Conservation (phyloP, 2,113 vertebrate species). For the Triplophysa dalaica region DNA sequence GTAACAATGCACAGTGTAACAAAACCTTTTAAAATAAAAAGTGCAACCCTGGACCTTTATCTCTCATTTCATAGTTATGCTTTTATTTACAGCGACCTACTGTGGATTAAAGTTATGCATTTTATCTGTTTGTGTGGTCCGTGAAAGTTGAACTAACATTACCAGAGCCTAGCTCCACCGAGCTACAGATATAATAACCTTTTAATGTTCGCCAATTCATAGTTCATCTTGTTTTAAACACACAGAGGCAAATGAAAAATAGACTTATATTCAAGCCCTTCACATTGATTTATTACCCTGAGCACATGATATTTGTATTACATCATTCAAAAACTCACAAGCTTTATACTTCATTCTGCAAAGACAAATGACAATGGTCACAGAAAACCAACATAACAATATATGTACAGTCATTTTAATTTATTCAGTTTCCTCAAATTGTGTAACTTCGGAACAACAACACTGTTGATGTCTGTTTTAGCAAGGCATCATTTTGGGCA, state of each 20-base stretch:
- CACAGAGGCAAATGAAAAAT: not conserved
- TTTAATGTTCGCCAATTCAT: too few relatives aligned
- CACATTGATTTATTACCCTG: slow-evolving; percentile 47
- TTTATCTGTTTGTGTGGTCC: too few relatives aligned
- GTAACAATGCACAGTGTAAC: too few relatives aligned
- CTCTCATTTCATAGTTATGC: too few relatives aligned
- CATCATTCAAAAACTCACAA: slow-evolving; percentile 29
- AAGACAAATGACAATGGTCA: slow-evolving; percentile 19
- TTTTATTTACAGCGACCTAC: too few relatives aligned
- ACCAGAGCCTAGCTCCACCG: not conserved
- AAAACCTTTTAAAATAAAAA: too few relatives aligned
- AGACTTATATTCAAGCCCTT: slow-evolving; percentile 45
- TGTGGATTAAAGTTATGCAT: too few relatives aligned
- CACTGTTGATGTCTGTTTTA: not conserved
- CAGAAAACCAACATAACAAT: slow-evolving; percentile 27
- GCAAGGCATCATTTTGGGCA: not conserved
- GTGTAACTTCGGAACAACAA: not conserved
- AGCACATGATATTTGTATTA: slow-evolving; percentile 39
- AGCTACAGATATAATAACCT: too few relatives aligned
- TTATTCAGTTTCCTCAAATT: slow-evolving; percentile 6
- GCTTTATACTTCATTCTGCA: slow-evolving; percentile 1
- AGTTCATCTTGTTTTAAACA: not conserved
- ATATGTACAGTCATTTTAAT: slow-evolving; percentile 21
- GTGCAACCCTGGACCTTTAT: too few relatives aligned
- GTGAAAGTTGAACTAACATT: too few relatives aligned